Evolutionary conservation across 1,140 invertebrate species (phyloP).

Genomic region (Amyelois transitella): DNA sequence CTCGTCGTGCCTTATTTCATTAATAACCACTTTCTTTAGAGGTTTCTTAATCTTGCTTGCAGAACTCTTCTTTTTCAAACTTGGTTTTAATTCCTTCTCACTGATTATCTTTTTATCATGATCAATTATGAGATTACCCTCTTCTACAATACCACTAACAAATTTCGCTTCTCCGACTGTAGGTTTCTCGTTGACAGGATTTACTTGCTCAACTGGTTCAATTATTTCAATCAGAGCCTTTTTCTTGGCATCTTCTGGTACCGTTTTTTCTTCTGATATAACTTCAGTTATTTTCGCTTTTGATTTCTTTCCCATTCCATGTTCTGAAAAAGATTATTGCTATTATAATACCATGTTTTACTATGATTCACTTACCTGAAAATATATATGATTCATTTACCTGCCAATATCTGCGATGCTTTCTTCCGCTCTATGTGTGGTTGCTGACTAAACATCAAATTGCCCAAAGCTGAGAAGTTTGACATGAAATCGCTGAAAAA

Average conservation of each 20-base stretch:
- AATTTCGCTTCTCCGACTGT: slow-evolving; percentile 10
- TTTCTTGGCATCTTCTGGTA: slow-evolving; percentile 13
- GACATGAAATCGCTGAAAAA: slow-evolving; percentile 31
- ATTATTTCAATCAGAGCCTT: slow-evolving; percentile 51
- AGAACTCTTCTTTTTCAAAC: not conserved
- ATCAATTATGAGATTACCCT: slow-evolving; percentile 32
- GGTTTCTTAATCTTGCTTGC: slow-evolving; percentile 8
- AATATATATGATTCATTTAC: slow-evolving; percentile 9
- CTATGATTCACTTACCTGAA: not conserved
- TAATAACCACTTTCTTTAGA: slow-evolving; percentile 13
- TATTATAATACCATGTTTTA: not conserved
- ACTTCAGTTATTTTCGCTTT: slow-evolving; percentile 21
- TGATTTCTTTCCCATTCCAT: slow-evolving; percentile 2
- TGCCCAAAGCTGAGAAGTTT: slow-evolving; percentile 39
- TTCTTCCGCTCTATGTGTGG: slow-evolving; percentile 27
- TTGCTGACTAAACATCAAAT: slow-evolving; percentile 46
- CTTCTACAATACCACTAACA: slow-evolving; percentile 18
- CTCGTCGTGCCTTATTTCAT: slow-evolving; percentile 9
- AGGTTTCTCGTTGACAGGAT: not conserved
- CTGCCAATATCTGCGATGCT: slow-evolving; percentile 17
- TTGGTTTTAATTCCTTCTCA: slow-evolving; percentile 15
- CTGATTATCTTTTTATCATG: slow-evolving; percentile 32
- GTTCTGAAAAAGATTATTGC: not conserved
- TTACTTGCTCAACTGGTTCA: slow-evolving; percentile 13
- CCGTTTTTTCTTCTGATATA: slow-evolving; percentile 10